Evolutionary conservation across 35 echinoderm and acorn worm genomes (phyloP).

Genomic region (Diadema setosum): DNA sequence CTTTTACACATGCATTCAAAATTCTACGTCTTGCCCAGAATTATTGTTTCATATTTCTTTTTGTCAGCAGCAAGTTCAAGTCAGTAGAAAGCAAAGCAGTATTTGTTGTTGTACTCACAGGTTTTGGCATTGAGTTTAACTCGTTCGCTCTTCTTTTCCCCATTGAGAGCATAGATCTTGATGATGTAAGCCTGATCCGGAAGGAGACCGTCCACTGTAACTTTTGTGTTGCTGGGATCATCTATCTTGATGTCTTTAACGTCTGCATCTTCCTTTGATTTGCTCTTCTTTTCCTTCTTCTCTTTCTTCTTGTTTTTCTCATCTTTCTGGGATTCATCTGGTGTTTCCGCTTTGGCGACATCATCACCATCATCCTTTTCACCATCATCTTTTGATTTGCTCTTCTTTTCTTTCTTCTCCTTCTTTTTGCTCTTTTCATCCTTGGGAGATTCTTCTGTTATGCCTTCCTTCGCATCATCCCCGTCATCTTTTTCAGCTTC

Average conservation of each 20-base stretch:
- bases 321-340: not conserved
- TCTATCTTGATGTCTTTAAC: constrained; percentile 53
- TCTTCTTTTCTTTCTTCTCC: constrained; percentile 6
- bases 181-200: constrained; percentile 49
- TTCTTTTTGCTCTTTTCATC: not conserved
- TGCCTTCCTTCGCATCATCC: too few relatives aligned
- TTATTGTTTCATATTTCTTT: too few relatives aligned
- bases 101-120: constrained; percentile 63
- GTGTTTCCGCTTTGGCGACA: too few relatives aligned
- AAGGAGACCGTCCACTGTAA: constrained; percentile 33
- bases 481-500: too few relatives aligned
- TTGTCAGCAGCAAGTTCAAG: too few relatives aligned
- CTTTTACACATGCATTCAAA: too few relatives aligned
- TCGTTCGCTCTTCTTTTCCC: constrained; percentile 61
- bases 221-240: constrained; percentile 8
- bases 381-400: constrained; percentile 26
- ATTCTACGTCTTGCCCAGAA: too few relatives aligned
- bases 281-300: not conserved
- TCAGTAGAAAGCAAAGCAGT: too few relatives aligned
- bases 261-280: constrained; percentile 21
- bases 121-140: constrained; percentile 55
- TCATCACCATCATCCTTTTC: not conserved
- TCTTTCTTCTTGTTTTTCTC: constrained; percentile 7
- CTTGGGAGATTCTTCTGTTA: too few relatives aligned
- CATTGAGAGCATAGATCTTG: constrained; percentile 67